Evolutionary conservation across 92 coral and sea anemone species (phyloP).

Genomic region (Diadumene lineata): DNA sequence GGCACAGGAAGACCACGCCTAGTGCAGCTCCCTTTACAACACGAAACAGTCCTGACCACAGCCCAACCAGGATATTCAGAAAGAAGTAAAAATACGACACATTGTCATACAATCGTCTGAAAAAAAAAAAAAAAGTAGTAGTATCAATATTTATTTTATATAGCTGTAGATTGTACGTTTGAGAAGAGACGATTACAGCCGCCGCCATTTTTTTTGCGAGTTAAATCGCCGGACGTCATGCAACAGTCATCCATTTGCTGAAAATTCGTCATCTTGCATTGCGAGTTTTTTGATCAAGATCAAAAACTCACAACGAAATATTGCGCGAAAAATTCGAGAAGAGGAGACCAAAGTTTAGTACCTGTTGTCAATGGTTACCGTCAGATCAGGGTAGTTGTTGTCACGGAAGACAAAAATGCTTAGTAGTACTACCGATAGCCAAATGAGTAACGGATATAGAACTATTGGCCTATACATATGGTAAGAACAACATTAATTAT

Average conservation of each 20-base stretch:
- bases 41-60: conserved; percentile 57
- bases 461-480: background rate
- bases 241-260: no score
- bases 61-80: no score
- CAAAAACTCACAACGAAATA: no score
- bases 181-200: background rate
- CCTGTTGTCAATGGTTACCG: conserved; percentile 60
- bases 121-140: background rate
- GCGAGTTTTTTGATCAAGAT: background rate
- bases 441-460: background rate
- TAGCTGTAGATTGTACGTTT: background rate
- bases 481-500: no score
- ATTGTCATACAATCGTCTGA: conserved; percentile 67
- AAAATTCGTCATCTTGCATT: no score
- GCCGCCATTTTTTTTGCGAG: no score
- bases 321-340: no score
- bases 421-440: conserved; percentile 5
- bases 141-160: no score
- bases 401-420: conserved; percentile 41
- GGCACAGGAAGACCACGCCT: no score
- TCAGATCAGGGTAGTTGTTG: conserved; percentile 31
- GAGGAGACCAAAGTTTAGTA: background rate
- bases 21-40: conserved; percentile 64
- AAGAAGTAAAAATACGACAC: no score
- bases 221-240: no score